phyloP scores from a whole-genome alignment of 1,140 invertebrate species.

The Penaeus vannamei region DNA sequence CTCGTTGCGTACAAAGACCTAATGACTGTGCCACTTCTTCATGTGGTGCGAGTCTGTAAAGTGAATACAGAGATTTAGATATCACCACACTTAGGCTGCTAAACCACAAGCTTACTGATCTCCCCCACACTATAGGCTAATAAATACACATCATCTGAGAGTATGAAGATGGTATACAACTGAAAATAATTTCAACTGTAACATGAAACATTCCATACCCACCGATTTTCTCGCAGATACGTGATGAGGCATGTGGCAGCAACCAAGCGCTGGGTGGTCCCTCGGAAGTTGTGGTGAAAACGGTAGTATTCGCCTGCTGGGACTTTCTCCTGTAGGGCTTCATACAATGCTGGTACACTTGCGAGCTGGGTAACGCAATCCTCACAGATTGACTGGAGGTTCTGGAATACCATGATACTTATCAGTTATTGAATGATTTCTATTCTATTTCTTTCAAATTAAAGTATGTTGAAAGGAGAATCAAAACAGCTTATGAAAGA shows the following conservation, averaged over 20 bases:
- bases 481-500: no score
- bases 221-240: constrained; percentile 84
- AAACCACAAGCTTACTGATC: no score
- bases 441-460: no score
- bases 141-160: no score
- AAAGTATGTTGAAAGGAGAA: no score
- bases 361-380: constrained; percentile 44
- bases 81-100: no score
- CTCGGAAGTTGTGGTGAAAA: constrained; percentile 89
- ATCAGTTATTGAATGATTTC: background rate
- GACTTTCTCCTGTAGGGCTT: constrained; percentile 42
- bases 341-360: constrained; percentile 39
- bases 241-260: constrained; percentile 84
- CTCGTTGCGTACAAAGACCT: constrained; percentile 54
- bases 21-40: constrained; percentile 52
- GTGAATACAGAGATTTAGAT: no score
- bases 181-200: no score
- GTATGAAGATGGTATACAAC: no score
- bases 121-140: no score
- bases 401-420: constrained; percentile 13
- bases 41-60: constrained; percentile 37
- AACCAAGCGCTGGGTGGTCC: constrained; percentile 84
- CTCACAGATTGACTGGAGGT: constrained; percentile 44
- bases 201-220: constrained; percentile 71
- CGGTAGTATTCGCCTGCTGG: constrained; percentile 80